These are phyloP conservation scores for Nomada hirtipes DNA, from an alignment of 2,888 invertebrate species.

Conservation along the genomic window DNA sequence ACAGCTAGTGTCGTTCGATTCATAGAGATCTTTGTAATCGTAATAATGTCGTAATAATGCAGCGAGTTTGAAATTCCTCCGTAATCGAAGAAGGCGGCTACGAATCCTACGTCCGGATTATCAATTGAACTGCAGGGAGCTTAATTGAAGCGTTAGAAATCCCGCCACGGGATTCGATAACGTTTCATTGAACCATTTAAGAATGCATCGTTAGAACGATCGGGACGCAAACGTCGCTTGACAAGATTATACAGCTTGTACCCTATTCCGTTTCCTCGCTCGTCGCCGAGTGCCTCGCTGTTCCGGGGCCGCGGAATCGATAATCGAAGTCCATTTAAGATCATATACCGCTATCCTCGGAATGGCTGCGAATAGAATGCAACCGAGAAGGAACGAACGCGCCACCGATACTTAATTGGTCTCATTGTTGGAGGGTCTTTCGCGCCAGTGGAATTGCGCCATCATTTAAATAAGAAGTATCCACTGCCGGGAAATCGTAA, in stretches of 20 bases:
- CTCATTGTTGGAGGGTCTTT: constrained; percentile 35
- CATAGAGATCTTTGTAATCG: not conserved
- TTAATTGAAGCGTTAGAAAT: constrained; percentile 25
- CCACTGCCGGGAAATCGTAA: not conserved
- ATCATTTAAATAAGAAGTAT: constrained; percentile 26
- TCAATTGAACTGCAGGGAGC: constrained; percentile 19
- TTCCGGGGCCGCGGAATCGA: constrained; percentile 40
- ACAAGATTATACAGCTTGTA: constrained; percentile 56
- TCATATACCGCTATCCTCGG: constrained; percentile 47
- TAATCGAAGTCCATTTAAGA: constrained; percentile 61
- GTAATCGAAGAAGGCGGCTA: not conserved
- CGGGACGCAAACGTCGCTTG: constrained; percentile 28
- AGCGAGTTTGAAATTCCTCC: not conserved
- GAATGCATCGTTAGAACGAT: constrained; percentile 42
- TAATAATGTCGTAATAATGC: no score
- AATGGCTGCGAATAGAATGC: constrained; percentile 37
- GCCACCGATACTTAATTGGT: constrained; percentile 18
- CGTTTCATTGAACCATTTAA: constrained; percentile 41
- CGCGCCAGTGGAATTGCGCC: constrained; percentile 4
- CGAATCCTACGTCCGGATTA: not conserved
- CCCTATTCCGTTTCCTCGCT: constrained; percentile 34
- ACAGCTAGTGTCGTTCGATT: not conserved
- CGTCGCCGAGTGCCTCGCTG: constrained; percentile 24
- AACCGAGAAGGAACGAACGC: not conserved
- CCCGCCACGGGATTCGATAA: constrained; percentile 21